Percentiles rank a stretch among this genome's conserved stretches.
Conservation (phyloP, 2,113 vertebrate genomes). For the Lophura nycthemera region DNA sequence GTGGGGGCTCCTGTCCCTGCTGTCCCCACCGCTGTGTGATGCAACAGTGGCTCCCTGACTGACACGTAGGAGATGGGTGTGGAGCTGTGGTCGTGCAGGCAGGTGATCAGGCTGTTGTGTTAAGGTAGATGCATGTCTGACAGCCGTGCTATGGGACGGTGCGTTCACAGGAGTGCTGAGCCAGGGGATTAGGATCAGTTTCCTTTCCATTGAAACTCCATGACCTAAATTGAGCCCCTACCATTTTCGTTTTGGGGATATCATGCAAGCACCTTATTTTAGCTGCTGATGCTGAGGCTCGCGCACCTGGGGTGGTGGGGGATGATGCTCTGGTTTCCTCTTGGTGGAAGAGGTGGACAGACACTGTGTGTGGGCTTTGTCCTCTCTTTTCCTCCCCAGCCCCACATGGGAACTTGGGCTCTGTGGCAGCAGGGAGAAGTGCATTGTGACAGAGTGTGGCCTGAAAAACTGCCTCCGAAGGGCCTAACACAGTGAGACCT, state of each 20-base stretch:
- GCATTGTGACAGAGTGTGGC: neutral
- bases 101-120: accelerated
- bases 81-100: accelerated
- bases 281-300: neutral
- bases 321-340: neutral
- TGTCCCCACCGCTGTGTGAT: neutral
- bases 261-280: neutral
- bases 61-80: accelerated
- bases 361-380: neutral
- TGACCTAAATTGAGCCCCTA: neutral
- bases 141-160: accelerated
- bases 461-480: neutral
- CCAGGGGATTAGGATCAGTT: neutral
- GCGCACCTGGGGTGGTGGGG: neutral
- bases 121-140: neutral
- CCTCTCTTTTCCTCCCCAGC: accelerated
- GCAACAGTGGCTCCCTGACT: neutral
- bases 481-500: neutral
- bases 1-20: neutral
- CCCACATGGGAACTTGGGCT: accelerated
- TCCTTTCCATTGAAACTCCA: neutral
- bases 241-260: neutral
- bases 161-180: neutral
- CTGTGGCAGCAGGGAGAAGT: neutral
- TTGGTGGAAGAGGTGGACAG: neutral